Conservation (phyloP, 2,113 vertebrate genomes). For the Ammodramus savannarum region DNA sequence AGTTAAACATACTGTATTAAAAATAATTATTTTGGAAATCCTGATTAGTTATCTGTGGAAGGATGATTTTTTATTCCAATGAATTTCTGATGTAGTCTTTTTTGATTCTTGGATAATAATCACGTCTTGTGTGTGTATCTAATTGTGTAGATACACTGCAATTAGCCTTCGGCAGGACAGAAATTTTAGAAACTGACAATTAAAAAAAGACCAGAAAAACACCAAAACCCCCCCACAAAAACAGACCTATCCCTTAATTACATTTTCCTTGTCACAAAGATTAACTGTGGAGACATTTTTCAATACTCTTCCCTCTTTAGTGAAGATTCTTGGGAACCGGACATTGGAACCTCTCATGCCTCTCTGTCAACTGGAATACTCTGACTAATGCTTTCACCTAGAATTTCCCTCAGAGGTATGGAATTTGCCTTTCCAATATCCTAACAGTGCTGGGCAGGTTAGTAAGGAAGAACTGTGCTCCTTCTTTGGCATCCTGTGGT, state of each 20-base stretch:
- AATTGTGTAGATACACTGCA: background rate
- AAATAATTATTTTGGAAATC: background rate
- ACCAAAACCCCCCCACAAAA: accelerated
- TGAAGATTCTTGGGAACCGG: background rate
- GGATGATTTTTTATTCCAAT: background rate
- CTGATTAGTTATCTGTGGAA: background rate
- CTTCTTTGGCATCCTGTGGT: background rate
- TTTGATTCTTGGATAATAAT: background rate
- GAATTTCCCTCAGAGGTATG: background rate
- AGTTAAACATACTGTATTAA: background rate
- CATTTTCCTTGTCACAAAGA: background rate
- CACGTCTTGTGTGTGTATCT: background rate
- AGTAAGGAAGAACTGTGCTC: background rate
- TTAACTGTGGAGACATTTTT: background rate
- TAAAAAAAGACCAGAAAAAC: background rate
- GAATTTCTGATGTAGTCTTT: background rate
- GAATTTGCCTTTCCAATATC: background rate
- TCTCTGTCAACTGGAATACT: background rate
- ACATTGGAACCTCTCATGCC: background rate
- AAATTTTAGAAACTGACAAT: background rate
- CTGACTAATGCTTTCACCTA: background rate
- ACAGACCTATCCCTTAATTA: background rate
- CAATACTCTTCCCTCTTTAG: background rate
- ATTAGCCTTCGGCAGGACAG: background rate
- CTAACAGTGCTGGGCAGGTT: accelerated